A percentile compares a stretch with the other conserved stretches of the same genome.
These are phyloP conservation scores for Chymomyza costata DNA, from an alignment of 1,140 invertebrate species.

Conservation along the genomic window DNA sequence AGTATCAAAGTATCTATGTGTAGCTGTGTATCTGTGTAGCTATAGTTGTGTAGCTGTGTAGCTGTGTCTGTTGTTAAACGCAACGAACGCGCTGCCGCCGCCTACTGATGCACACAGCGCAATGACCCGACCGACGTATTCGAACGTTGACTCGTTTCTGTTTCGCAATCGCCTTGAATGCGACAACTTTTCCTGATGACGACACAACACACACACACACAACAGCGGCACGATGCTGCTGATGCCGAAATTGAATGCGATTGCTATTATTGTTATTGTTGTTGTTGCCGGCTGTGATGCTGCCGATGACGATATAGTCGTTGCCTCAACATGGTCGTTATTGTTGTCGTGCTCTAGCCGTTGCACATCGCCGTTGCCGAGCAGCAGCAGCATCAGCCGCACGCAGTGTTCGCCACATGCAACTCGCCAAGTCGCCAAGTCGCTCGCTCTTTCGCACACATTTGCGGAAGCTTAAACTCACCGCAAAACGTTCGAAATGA, in stretches of 20 bases:
- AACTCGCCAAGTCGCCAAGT: conserved; percentile 2
- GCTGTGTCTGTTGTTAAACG: conserved; percentile 10
- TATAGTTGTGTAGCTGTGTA: background rate
- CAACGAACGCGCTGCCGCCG: conserved; percentile 10
- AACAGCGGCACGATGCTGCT: conserved; percentile 9
- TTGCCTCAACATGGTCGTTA: too few relatives aligned
- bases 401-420: too few relatives aligned
- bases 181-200: conserved; percentile 45
- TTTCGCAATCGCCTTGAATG: conserved; percentile 27
- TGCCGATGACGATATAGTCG: background rate
- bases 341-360: too few relatives aligned
- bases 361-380: background rate
- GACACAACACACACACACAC: conserved; percentile 7
- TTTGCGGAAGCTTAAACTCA: conserved; percentile 55
- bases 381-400: background rate
- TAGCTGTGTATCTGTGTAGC: too few relatives aligned
- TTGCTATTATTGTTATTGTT: background rate
- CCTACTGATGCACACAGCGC: conserved; percentile 53
- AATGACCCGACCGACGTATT: conserved; percentile 70
- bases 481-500: conserved; percentile 64
- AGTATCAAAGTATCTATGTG: too few relatives aligned
- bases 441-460: conserved; percentile 18
- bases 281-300: background rate
- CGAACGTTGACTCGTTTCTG: conserved; percentile 74
- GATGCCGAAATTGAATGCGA: background rate